A percentile compares a stretch with the other conserved stretches of the same genome.
phyloP scores from a whole-genome alignment of 2,113 vertebrate species.

The Monopterus albus region DNA sequence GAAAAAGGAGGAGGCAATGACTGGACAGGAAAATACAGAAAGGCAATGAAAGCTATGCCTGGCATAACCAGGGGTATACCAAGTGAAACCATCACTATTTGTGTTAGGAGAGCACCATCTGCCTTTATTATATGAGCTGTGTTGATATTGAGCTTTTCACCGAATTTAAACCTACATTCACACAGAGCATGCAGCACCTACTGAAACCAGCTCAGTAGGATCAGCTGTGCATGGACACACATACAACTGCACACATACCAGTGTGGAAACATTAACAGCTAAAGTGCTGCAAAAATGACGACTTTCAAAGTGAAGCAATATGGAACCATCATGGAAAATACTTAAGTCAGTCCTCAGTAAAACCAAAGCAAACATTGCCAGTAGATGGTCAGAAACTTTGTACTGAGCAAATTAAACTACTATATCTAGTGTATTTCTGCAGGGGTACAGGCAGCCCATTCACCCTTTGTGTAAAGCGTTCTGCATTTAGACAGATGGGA shows the following conservation, averaged over 20 bases:
- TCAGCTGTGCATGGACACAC: constrained; percentile 26
- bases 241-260: constrained; percentile 12
- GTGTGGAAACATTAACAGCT: constrained; percentile 55
- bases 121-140: constrained; percentile 32
- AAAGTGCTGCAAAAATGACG: constrained; percentile 52
- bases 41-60: too few relatives aligned
- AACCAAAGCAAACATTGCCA: constrained; percentile 35
- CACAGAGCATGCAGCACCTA: constrained; percentile 54
- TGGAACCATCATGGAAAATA: constrained; percentile 38
- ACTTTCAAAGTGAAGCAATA: constrained; percentile 27
- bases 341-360: constrained; percentile 29
- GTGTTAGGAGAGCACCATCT: constrained; percentile 16
- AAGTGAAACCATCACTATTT: constrained; percentile 64
- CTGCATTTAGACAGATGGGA: constrained; percentile 33
- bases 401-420: too few relatives aligned
- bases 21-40: too few relatives aligned
- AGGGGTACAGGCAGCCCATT: constrained; percentile 29
- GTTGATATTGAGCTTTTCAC: constrained; percentile 49
- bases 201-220: constrained; percentile 39
- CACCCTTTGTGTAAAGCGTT: constrained; percentile 45
- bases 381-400: too few relatives aligned
- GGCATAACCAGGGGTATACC: constrained; percentile 27
- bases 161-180: constrained; percentile 41
- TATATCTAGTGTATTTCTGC: constrained; percentile 45
- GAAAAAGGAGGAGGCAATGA: too few relatives aligned